Percentiles rank a stretch among this genome's conserved stretches.
These are phyloP conservation scores for Agriopis leucophaearia DNA, from an alignment of 2,888 invertebrate species.

Conservation along the genomic window DNA sequence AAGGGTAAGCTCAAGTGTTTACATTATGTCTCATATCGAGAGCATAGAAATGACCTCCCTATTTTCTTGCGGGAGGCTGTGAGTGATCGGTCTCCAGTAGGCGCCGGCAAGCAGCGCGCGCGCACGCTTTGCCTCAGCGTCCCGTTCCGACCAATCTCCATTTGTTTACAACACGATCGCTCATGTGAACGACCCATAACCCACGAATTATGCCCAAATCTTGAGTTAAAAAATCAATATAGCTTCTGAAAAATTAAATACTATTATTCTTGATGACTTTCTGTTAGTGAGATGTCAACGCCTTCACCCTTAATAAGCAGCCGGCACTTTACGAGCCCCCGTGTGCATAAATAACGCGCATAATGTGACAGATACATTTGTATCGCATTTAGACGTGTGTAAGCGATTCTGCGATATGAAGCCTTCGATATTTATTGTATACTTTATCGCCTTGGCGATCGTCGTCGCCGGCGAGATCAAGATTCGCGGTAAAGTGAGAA, in stretches of 20 bases:
- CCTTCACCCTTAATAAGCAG: conserved; percentile 73
- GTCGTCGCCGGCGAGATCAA: conserved; percentile 75
- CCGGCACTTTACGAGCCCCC: conserved; percentile 70
- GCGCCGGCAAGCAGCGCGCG: conserved; percentile 77
- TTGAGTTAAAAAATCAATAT: conserved; percentile 54
- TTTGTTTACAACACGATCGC: conserved; percentile 76
- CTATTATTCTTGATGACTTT: conserved; percentile 67
- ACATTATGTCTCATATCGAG: conserved; percentile 30
- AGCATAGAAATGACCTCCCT: conserved; percentile 54
- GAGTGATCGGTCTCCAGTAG: conserved; percentile 82
- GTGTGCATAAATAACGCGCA: conserved; percentile 76
- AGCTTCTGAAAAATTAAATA: conserved; percentile 62
- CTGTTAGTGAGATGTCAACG: conserved; percentile 79
- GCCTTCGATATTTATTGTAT: conserved; percentile 76
- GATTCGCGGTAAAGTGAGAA: conserved; percentile 82
- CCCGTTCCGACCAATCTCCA: conserved; percentile 50
- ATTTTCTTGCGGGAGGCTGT: conserved; percentile 71
- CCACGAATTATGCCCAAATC: conserved; percentile 55
- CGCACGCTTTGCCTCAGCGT: conserved; percentile 73
- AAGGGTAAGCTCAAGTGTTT: conserved; percentile 29
- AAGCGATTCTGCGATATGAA: conserved; percentile 76
- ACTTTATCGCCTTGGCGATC: conserved; percentile 77
- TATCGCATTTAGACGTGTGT: conserved; percentile 72
- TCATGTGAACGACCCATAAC: conserved; percentile 57
- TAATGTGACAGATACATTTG: conserved; percentile 83